Conservation (phyloP, 2,113 vertebrate genomes). For the Egretta garzetta region DNA sequence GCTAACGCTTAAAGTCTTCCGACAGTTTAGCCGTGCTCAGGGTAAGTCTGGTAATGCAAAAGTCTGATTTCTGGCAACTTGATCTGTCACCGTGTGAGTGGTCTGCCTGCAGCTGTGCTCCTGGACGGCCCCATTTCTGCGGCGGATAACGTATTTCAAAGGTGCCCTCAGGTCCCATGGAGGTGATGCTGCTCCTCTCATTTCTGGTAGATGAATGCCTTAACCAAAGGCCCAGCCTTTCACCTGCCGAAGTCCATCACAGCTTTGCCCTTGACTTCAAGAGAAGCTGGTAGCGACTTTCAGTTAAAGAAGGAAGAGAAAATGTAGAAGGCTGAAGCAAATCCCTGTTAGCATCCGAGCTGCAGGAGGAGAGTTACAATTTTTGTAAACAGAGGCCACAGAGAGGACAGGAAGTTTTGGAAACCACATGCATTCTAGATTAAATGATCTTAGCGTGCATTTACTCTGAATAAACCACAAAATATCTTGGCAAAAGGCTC, state of each 20-base stretch:
- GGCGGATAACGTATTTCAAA: constrained; percentile 26
- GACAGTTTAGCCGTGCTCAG: neutral
- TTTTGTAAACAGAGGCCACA: neutral
- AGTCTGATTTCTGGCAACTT: neutral
- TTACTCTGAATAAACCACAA: constrained; percentile 10
- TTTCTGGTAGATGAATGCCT: neutral
- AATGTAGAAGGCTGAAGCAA: neutral
- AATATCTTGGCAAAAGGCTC: constrained; percentile 7
- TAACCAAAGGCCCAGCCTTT: neutral
- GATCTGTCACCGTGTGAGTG: neutral
- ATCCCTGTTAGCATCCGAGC: neutral
- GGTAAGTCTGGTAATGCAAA: neutral
- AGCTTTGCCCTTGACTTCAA: neutral
- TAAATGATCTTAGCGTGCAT: neutral
- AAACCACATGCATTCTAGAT: neutral
- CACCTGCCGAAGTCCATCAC: constrained; percentile 33
- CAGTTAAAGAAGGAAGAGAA: neutral
- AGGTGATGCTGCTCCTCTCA: neutral
- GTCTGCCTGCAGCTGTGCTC: constrained; percentile 2
- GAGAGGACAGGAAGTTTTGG: neutral
- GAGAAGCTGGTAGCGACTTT: neutral
- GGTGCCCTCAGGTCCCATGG: neutral
- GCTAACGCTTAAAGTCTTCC: neutral
- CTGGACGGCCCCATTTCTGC: neutral
- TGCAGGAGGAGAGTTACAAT: neutral